Percentiles rank a stretch among this genome's conserved stretches.
phyloP scores from a whole-genome alignment of 2,797 vertebrate genomes.

The Sebastes variabilis region DNA sequence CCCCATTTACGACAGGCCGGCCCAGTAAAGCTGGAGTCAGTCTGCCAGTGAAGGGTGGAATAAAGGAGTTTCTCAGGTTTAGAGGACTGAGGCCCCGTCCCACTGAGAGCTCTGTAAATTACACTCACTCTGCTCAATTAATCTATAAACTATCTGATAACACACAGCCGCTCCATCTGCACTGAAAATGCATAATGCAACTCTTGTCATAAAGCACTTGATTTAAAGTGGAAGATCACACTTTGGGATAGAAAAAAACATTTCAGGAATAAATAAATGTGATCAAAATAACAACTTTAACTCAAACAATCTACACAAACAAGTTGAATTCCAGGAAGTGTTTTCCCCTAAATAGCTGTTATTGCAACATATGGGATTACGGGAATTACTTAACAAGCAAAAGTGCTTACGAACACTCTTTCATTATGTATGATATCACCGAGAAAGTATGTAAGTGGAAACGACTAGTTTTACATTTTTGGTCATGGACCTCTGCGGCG shows the following conservation, averaged over 20 bases:
- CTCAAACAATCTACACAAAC: conserved; percentile 32
- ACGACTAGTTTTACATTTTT: conserved; percentile 80
- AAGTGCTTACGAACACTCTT: conserved; percentile 74
- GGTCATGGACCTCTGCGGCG: conserved; percentile 74
- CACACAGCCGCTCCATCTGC: conserved; percentile 9
- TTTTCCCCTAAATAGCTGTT: conserved; percentile 57
- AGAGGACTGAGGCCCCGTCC: conserved; percentile 38
- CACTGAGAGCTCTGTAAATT: conserved; percentile 54
- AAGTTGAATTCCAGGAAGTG: conserved; percentile 31
- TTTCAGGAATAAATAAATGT: background rate
- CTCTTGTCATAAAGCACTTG: background rate
- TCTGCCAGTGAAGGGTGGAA: conserved; percentile 73
- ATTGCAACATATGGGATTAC: conserved; percentile 64
- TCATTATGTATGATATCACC: conserved; percentile 80
- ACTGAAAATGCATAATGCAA: conserved; percentile 3
- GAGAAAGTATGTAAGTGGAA: conserved; percentile 82
- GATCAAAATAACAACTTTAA: background rate
- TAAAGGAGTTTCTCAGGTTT: conserved; percentile 69
- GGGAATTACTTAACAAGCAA: conserved; percentile 68
- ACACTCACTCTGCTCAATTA: conserved; percentile 42
- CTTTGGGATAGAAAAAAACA: background rate
- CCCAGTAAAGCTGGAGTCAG: conserved; percentile 73
- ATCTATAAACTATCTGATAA: conserved; percentile 30
- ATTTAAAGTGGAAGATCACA: background rate
- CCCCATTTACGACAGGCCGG: conserved; percentile 62